Evolutionary conservation across 1,140 invertebrate genomes (phyloP).

Genomic region (Drosophila ambigua): DNA sequence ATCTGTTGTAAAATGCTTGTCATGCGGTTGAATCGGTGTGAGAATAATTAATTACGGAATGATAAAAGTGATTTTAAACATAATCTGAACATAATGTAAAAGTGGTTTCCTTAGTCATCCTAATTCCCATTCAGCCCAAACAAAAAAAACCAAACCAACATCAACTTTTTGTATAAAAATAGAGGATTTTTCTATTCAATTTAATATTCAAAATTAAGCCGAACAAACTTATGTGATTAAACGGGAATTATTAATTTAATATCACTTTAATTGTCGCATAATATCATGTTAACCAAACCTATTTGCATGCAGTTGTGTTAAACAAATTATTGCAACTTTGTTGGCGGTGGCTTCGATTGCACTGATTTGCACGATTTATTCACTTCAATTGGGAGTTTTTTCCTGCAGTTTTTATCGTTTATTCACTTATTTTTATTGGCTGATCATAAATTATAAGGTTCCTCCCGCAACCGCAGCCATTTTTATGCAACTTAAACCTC

Average conservation of each 20-base stretch:
- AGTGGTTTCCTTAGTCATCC: background rate
- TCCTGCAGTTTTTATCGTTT: constrained; percentile 61
- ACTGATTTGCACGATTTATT: constrained; percentile 38
- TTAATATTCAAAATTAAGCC: too few species aligned
- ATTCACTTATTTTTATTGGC: constrained; percentile 78
- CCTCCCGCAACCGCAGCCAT: constrained; percentile 26
- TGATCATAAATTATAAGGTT: constrained; percentile 68
- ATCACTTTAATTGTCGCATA: too few species aligned
- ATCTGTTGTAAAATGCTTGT: constrained; percentile 20
- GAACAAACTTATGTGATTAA: too few species aligned
- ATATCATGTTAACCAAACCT: too few species aligned
- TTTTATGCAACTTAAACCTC: constrained; percentile 13
- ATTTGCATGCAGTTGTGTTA: too few species aligned
- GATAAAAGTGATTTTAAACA: too few species aligned
- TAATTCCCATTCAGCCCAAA: too few species aligned
- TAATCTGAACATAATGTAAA: background rate
- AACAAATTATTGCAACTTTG: constrained; percentile 21
- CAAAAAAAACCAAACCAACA: too few species aligned
- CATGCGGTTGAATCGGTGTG: constrained; percentile 10
- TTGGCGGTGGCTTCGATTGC: constrained; percentile 37
- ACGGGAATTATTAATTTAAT: too few species aligned
- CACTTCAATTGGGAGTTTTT: constrained; percentile 32
- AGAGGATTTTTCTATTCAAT: too few species aligned
- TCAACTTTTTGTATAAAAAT: too few species aligned
- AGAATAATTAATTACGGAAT: background rate